Evolutionary conservation across 1,140 invertebrate species (phyloP), one percentile per base, ranked within the genome.

Genomic region (Microplitis mediator): DNA sequence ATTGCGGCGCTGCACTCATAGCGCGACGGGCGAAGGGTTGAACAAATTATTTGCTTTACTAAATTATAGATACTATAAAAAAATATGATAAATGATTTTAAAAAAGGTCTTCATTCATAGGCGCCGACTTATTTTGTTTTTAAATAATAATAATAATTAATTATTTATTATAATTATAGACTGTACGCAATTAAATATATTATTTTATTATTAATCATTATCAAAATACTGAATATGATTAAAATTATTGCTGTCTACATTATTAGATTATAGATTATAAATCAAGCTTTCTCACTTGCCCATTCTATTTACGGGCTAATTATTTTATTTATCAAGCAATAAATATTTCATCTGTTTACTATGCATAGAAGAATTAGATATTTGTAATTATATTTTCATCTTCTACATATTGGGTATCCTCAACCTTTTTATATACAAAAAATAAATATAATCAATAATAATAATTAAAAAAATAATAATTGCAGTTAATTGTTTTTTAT

Each of bases 121-220:
- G 73, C 73, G 73, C 73, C 73, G 73, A 74, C 73, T 74, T 74
- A 52, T 74, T 52, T 64, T 63, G 70, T 66, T 65, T 65, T 11
- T 6, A 13, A 16, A 9, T 50, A 16, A 50, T 51, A 32, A 11
- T 63, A 34, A 50, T 65, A 35, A 71, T 64, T 54, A 3, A 52
- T 51, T 45, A 45, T 9, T 45, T 45, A 45, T 45, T 45, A 45
- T 45, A 45, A 45, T 45, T 45, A 45, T 45, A 45, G 6, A 45
- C 23, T 0, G 23, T 45, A 45, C 39, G 39, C 39, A 45, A 23
- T 23, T 23, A 23, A 50, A 51, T 13, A 51, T 50, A n/a, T 60
- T 61, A 16, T 23, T 54, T 67, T 6, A 54, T 58, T 39, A 56
- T 68, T 56, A 23, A 56, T 68, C 60, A 68, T 56, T 61, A 58